Percentiles rank a stretch among this genome's conserved stretches.
Evolutionary conservation across 2,797 vertebrate species (phyloP).

Genomic region (Oreonectes daqikongensis): DNA sequence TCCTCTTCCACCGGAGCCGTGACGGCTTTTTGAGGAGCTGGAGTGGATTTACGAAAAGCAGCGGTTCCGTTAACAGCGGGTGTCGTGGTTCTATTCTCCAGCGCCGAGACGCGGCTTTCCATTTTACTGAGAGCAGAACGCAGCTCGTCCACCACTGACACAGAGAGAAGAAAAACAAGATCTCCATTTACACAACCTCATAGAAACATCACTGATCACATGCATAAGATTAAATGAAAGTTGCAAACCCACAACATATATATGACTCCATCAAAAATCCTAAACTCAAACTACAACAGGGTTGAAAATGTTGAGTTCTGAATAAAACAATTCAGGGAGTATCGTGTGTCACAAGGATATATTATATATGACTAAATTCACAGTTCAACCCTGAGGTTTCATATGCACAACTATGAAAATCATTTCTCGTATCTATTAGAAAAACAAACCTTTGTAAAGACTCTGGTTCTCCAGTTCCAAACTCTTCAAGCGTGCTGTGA

Average conservation of each 20-base stretch:
- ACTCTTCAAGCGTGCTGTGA: slow-evolving; percentile 80
- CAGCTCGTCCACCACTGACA: slow-evolving; percentile 84
- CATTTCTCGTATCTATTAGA: no score
- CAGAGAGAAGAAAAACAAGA: not conserved
- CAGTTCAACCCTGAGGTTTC: no score
- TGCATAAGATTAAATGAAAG: not conserved
- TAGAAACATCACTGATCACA: not conserved
- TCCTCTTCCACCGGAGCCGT: slow-evolving; percentile 1
- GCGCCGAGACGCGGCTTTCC: slow-evolving; percentile 80
- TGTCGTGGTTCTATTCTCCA: slow-evolving; percentile 80
- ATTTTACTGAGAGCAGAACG: slow-evolving; percentile 84
- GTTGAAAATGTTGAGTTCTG: no score
- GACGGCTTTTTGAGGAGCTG: slow-evolving; percentile 24
- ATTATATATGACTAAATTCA: no score
- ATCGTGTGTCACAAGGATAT: no score
- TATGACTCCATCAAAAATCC: no score
- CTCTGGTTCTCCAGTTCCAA: slow-evolving; percentile 90
- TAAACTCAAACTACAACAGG: no score
- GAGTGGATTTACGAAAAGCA: not conserved
- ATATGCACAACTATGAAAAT: no score
- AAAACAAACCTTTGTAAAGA: slow-evolving; percentile 83
- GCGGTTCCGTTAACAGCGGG: slow-evolving; percentile 59
- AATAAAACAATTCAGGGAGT: no score
- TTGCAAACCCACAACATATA: not conserved
- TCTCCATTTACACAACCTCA: not conserved